Percentiles rank a stretch among this genome's conserved stretches.
These are phyloP conservation scores for Peucedramus taeniatus DNA, from an alignment of 2,113 vertebrate genomes.

Conservation along the genomic window DNA sequence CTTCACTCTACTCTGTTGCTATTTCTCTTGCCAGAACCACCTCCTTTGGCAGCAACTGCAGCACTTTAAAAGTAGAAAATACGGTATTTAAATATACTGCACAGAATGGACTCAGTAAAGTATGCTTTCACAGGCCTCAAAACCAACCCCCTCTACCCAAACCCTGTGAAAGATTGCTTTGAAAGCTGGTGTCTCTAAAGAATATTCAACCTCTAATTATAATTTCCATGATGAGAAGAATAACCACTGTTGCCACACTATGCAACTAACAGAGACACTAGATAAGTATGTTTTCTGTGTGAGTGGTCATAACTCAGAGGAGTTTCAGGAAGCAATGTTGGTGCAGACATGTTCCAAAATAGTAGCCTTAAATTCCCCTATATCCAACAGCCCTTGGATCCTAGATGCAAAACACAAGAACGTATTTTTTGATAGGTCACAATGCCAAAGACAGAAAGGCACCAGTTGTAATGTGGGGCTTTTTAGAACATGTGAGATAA, in stretches of 20 bases:
- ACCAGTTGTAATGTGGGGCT: neutral
- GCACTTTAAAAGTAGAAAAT: neutral
- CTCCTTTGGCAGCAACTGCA: neutral
- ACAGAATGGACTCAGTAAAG: neutral
- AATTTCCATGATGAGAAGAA: neutral
- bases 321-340: neutral
- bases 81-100: rapidly evolving
- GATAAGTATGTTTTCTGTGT: neutral
- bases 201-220: neutral
- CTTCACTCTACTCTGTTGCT: conserved; percentile 2
- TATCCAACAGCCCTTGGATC: neutral
- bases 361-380: neutral
- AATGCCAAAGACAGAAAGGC: neutral
- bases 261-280: neutral
- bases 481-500: neutral
- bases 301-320: neutral
- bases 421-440: neutral
- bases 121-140: rapidly evolving
- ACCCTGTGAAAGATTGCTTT: neutral
- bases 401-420: neutral
- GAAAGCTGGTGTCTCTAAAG: neutral
- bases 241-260: neutral
- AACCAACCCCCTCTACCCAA: neutral
- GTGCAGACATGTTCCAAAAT: neutral
- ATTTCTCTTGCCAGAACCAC: neutral